Percentiles rank a stretch among this genome's conserved stretches.
phyloP scores from a whole-genome alignment of 2,888 invertebrate species.

The Seira musarum region DNA sequence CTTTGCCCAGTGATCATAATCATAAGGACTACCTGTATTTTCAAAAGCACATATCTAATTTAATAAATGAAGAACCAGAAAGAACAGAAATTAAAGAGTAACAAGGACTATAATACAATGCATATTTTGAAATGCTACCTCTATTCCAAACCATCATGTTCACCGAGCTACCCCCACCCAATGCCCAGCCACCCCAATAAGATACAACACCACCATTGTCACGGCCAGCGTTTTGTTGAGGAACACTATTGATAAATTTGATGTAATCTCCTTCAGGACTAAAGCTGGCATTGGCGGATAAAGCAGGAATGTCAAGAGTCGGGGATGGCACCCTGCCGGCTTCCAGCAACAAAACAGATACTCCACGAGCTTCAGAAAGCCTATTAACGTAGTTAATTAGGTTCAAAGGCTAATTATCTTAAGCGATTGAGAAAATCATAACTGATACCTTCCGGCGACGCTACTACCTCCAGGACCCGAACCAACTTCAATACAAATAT shows the following conservation, averaged over 20 bases:
- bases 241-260: not conserved
- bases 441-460: too few relatives aligned
- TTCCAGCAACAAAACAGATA: too few relatives aligned
- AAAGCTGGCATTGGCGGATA: not conserved
- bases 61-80: too few relatives aligned
- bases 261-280: not conserved
- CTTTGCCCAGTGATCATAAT: constrained; percentile 36
- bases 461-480: too few relatives aligned
- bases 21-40: constrained; percentile 34
- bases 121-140: not conserved
- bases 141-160: constrained; percentile 29
- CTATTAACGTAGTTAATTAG: too few relatives aligned
- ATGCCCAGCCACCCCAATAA: not conserved
- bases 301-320: not conserved
- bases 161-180: constrained; percentile 27
- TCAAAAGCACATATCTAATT: too few relatives aligned
- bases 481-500: too few relatives aligned
- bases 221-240: not conserved
- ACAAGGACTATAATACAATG: too few relatives aligned
- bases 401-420: too few relatives aligned
- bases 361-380: too few relatives aligned
- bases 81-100: too few relatives aligned
- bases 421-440: too few relatives aligned
- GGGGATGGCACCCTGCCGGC: not conserved
- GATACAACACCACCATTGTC: not conserved